Base-by-base conservation (phyloP, 2,113 vertebrate genomes). In the Falco punctatus region DNA sequence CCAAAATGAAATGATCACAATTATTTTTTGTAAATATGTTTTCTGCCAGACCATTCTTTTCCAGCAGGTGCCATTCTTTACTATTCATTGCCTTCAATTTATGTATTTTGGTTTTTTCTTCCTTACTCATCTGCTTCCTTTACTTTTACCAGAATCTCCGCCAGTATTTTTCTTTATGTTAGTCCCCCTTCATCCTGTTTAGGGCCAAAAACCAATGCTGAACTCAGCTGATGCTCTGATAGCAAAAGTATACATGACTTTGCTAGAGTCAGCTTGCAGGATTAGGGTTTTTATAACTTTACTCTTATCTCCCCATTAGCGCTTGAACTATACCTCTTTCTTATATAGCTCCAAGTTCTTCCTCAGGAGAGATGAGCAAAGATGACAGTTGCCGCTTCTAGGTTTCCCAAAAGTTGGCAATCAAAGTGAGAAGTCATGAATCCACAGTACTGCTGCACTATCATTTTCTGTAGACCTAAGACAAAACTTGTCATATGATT, bases 381-480 rank as follows among this genome's bases (percentile, higher is more conserved):
- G 92, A 94, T 69, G 75, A 90, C 86, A 96, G 81, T 83, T 73
- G 62, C 72, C 87, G 91, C 67, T 94, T 89, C 32, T 77, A 77
- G 84, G 80, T 86, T 96, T 93, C 87, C 75, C 61, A 95, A 95
- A 90, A 96, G 91, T 65, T 83, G 92, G 85, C 88, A 96, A 96
- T 94, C 97, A 95, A 97, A 96, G 86, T 73, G 92, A 96, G 94
- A 97, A 97, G 48, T 78, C 73, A 77, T 71, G 83, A 92, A 95
- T 95, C 87, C 85, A 93, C 94, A 78, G 74, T 90, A 78, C 52
- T 80, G 83, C 86, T 95, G 84, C 77, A 86, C 64, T 75, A 79
- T 92, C 83, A 94, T 96, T 97, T 97, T 95, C 91, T 89, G 86
- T 74, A 94, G 92, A 92, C 94, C 40, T 42, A 92, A 92, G 73